Evolutionary conservation across 2,888 invertebrate species (phyloP), one percentile per base, ranked within the genome.

Genomic region (Tryphoninae sp.): DNA sequence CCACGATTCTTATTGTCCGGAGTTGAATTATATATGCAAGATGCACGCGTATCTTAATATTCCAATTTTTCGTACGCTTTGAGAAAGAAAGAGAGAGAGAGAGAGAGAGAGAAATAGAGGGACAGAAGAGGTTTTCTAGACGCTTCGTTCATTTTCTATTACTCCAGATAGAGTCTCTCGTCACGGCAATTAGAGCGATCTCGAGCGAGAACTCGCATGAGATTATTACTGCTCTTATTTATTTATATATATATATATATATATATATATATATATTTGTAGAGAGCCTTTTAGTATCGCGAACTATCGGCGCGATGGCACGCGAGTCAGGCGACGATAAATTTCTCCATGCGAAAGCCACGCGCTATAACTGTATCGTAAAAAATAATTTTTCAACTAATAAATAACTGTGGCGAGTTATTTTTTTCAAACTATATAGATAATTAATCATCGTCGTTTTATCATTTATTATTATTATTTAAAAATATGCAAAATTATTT

Each of bases 271-370:
- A 33, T 61, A 61, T n/a, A 22, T 33, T 33, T 13, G 33, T 61
- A 4, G 3, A 53, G 53, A 40, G 40, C 0, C 13, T 68, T n/a
- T 40, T 33, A 2, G 22, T n/a, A 42, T 23, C n/a, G 19, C 13
- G n/a, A 53, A 74, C 33, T 23, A 51, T 40, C 51, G 72, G 72
- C 42, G 61, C 49, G 61, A 58, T 62, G 68, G 53, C 69, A 76
- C 59, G 19, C 49, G 22, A n/a, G 26, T 19, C 19, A 42, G 55
- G 33, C 68, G 55, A 42, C 68, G 83, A 83, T 85, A 81, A 64
- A 78, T 83, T 85, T 78, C 83, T 78, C 80, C 22, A 83, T 53
- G 74, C 80, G 85, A 84, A 85, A 87, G 84, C 81, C 45, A 75
- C 76, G 67, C 51, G 65, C 49, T 13, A 64, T 69, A 65, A 67